A percentile compares a stretch with the other conserved stretches of the same genome.
phyloP scores from a whole-genome alignment of 2,888 invertebrate species.

The Pinctada fucata region DNA sequence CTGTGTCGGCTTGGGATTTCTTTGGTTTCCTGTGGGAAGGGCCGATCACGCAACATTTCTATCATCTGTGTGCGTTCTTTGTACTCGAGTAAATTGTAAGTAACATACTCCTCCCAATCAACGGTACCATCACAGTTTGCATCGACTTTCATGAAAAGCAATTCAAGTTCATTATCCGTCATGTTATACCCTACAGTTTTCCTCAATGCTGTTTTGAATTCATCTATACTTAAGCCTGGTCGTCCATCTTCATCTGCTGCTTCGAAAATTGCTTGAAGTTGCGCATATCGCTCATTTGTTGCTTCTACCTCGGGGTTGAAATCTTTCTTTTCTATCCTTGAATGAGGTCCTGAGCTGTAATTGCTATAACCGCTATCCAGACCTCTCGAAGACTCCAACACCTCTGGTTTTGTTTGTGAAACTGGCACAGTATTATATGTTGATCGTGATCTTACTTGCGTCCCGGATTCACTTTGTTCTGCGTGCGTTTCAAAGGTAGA shows the following conservation, averaged over 20 bases:
- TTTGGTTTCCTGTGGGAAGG: constrained; percentile 73
- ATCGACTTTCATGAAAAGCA: constrained; percentile 76
- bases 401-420: background rate
- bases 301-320: constrained; percentile 39
- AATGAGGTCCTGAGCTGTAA: background rate
- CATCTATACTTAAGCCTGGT: constrained; percentile 62
- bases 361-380: background rate
- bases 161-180: constrained; percentile 65
- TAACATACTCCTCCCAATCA: constrained; percentile 88
- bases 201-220: constrained; percentile 68
- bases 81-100: constrained; percentile 86
- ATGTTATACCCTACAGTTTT: constrained; percentile 61
- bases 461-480: background rate
- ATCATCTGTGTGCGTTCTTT: constrained; percentile 69
- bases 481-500: background rate
- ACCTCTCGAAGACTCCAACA: background rate
- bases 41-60: constrained; percentile 59
- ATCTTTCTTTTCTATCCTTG: constrained; percentile 16
- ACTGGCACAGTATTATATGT: background rate
- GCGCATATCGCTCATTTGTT: constrained; percentile 31
- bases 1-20: constrained; percentile 83
- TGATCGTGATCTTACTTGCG: background rate
- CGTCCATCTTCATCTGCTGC: constrained; percentile 61
- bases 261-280: constrained; percentile 59
- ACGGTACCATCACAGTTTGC: constrained; percentile 80